Percentiles rank a stretch among this genome's conserved stretches.
These are phyloP conservation scores for Galago senegalensis DNA, from an alignment of 2,797 vertebrate species.

Conservation along the genomic window DNA sequence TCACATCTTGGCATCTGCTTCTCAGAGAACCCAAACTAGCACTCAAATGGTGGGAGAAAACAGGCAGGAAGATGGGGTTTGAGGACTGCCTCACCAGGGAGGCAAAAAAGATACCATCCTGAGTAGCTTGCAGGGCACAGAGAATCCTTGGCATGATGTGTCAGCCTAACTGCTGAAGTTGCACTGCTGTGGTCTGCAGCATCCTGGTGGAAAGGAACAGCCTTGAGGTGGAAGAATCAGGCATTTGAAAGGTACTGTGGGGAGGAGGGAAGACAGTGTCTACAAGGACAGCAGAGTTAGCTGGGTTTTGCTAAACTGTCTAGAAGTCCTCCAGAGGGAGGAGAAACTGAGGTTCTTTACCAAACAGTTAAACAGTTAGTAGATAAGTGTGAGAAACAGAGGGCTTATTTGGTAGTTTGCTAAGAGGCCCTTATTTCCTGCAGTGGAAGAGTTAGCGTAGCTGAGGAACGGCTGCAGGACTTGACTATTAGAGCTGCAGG, in stretches of 20 bases:
- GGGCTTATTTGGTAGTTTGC: background rate
- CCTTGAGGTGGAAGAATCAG: background rate
- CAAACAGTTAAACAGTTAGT: constrained; percentile 16
- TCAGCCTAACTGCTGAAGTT: background rate
- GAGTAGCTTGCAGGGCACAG: background rate
- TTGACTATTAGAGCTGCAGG: background rate
- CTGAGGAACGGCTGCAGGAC: background rate
- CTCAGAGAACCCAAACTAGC: background rate
- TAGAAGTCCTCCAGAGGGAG: background rate
- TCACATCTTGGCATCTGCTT: background rate
- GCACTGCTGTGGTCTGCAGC: background rate
- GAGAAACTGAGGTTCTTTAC: constrained; percentile 3
- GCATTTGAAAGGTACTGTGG: background rate
- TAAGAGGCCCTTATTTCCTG: constrained; percentile 11
- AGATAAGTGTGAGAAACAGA: background rate
- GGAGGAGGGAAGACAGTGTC: background rate
- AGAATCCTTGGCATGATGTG: background rate
- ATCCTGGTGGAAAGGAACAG: background rate
- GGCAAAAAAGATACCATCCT: background rate
- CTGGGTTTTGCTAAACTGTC: background rate
- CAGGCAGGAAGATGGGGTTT: background rate
- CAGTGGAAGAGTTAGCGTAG: background rate
- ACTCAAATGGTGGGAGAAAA: background rate
- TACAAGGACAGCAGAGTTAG: background rate
- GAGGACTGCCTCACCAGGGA: background rate